Evolutionary conservation across 2,888 invertebrate genomes (phyloP), one percentile per base, ranked within the genome.

Genomic region (Tribolium freemani): DNA sequence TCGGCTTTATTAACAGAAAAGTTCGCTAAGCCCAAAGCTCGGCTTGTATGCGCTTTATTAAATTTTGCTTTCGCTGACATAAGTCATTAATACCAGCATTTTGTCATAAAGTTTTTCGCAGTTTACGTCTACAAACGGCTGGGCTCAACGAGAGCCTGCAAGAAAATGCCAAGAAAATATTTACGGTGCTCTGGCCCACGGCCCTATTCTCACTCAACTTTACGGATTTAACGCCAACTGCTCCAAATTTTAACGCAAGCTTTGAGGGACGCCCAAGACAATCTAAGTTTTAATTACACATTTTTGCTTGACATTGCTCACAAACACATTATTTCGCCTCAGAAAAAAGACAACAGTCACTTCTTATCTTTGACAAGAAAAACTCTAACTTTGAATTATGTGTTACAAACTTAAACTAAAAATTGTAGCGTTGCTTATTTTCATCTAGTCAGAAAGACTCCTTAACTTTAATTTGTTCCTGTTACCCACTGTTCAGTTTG

Each of bases 1-100:
- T 48, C 74, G 76, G 76, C 78, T 81, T 81, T 79, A 82, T 81
- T 79, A 80, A 80, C 79, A 79, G 79, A 76, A 79, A 80, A 79
- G 77, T 80, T 78, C 71, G 71, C 71, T 77, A 77, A 78, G 77
- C 76, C 76, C 72, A 76, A 78, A 76, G 75, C 75, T 69, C 71
- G 57, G 66, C 73, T 68, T 67, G 73, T 71, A 54, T 56, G 54
- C 73, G 75, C 77, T 79, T 81, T 81, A 81, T 81, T 81, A 80
- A 80, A 81, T 79, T 81, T 80, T 77, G 75, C 76, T 81, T 80
- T 78, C 77, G 76, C 79, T 75, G 76, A 80, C 79, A 77, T 77
- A 78, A 77, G 77, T 79, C 79, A 77, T 79, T 81, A 78, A 79
- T 76, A 70, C 73, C 75, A 71, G 66, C 76, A 69, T 76, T 79